Evolutionary conservation across 1,140 invertebrate genomes (phyloP), one percentile per base, ranked within the genome.

Genomic region (Hyles vespertilio): DNA sequence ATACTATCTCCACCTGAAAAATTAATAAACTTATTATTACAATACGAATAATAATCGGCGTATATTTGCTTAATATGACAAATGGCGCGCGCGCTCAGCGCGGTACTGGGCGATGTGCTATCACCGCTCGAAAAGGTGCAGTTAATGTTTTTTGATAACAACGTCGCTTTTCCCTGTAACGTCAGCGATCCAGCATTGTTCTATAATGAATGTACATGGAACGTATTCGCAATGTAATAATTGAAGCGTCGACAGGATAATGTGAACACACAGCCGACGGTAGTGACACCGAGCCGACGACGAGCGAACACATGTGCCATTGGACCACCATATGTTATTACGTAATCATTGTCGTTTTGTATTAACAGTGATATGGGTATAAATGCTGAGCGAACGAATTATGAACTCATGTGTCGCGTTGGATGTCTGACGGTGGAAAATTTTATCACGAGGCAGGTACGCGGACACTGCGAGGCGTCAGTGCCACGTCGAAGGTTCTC

Each of bases 61-160:
- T 63, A 59, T 67, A 60, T 71, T 72, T 73, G 70, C 60, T 63
- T 65, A 61, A 69, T 77, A 71, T 77, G 78, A 81, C 76, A 74
- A 74, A 72, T 64, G 70, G 50, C 70, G 74, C 65, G 76, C 61
- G 73, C 78, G 69, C 62, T 69, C 70, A 61, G 67, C 73, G 67
- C 63, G 72, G 65, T 72, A 72, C 60, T 69, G 66, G 64, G 71
- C 70, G 52, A 61, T 61, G 67, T 77, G 83, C 81, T 89, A 89
- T 89, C 82, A 85, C 72, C 69, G 69, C 75, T 78, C 56, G 68
- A 78, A 85, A 84, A 86, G 84, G 84, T 80, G 83, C 81, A 80
- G 84, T 80, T 80, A 72, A 72, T 76, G 74, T 74, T 76, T 69
- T 77, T 77, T 80, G 84, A 88, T 88, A 88, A 88, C 81, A 84